Evolutionary conservation across 2,888 invertebrate species (phyloP).

Genomic region (Pogonocherus hispidulus): DNA sequence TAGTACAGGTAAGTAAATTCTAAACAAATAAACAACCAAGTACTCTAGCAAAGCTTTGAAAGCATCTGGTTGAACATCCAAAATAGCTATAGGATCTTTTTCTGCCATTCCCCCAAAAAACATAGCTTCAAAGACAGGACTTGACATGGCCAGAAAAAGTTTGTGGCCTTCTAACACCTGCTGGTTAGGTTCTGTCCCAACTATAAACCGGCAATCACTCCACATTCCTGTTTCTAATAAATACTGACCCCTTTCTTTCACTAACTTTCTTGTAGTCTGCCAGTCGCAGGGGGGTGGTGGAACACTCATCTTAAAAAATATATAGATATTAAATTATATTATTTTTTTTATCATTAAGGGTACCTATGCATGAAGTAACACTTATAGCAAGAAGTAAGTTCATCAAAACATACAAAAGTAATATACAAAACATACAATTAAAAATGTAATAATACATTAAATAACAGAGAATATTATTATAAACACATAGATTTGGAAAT

Average conservation of each 20-base stretch:
- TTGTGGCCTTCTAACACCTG: constrained; percentile 83
- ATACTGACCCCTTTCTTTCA: constrained; percentile 81
- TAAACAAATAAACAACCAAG: neutral
- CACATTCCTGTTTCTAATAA: constrained; percentile 85
- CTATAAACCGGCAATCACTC: constrained; percentile 87
- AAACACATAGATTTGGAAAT: too few species aligned
- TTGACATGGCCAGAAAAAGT: constrained; percentile 86
- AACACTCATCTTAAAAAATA: constrained; percentile 68
- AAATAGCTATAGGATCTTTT: constrained; percentile 82
- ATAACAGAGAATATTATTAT: too few species aligned
- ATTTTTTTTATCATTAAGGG: too few species aligned
- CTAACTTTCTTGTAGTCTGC: constrained; percentile 80
- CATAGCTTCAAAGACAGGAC: constrained; percentile 91
- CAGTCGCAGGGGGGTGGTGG: constrained; percentile 75
- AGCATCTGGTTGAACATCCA: constrained; percentile 89
- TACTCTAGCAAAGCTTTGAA: constrained; percentile 85
- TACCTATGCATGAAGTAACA: too few species aligned
- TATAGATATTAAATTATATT: neutral
- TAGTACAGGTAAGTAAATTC: neutral
- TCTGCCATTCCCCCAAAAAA: constrained; percentile 89
- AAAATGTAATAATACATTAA: too few species aligned
- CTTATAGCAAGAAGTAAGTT: too few species aligned
- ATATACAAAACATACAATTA: too few species aligned
- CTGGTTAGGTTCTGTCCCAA: constrained; percentile 84
- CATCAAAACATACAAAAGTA: too few species aligned